Evolutionary conservation across 2,888 invertebrate species (phyloP).

Genomic region (Sussaba pulchella): DNA sequence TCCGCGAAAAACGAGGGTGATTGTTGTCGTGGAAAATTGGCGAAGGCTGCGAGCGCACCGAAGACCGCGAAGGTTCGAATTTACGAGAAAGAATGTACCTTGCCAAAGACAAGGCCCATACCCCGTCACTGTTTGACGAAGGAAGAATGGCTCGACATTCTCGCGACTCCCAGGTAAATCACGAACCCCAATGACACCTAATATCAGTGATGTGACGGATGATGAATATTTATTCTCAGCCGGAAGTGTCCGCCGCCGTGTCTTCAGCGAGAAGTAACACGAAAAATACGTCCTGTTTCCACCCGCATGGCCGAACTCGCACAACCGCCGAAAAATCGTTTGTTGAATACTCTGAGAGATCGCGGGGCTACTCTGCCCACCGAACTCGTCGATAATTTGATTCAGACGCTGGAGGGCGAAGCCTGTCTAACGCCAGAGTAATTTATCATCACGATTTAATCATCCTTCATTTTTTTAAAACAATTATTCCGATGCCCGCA

Average conservation of each 20-base stretch:
- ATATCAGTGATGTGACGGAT: not conserved
- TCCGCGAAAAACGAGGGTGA: slow-evolving; percentile 63
- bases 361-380: slow-evolving; percentile 72
- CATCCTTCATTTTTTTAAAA: not conserved
- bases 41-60: slow-evolving; percentile 36
- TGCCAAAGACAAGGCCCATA: slow-evolving; percentile 70
- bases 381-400: slow-evolving; percentile 75
- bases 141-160: slow-evolving; percentile 74
- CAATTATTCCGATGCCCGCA: too few species aligned
- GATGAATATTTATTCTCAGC: slow-evolving; percentile 53
- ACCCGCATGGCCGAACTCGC: slow-evolving; percentile 77
- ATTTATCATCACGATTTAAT: slow-evolving; percentile 49
- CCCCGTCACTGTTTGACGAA: slow-evolving; percentile 78
- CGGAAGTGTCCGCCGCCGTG: slow-evolving; percentile 73
- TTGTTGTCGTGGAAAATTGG: slow-evolving; percentile 69
- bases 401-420: slow-evolving; percentile 76
- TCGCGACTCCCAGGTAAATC: slow-evolving; percentile 76
- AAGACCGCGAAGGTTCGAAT: slow-evolving; percentile 68
- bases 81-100: slow-evolving; percentile 72
- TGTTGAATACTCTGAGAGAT: slow-evolving; percentile 75
- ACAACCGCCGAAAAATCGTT: slow-evolving; percentile 74
- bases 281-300: slow-evolving; percentile 71
- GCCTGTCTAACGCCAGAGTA: slow-evolving; percentile 81
- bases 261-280: slow-evolving; percentile 61
- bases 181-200: not conserved